A percentile compares a stretch with the other conserved stretches of the same genome.
Evolutionary conservation across 2,888 invertebrate genomes (phyloP).

Genomic region (Aplocera efformata): DNA sequence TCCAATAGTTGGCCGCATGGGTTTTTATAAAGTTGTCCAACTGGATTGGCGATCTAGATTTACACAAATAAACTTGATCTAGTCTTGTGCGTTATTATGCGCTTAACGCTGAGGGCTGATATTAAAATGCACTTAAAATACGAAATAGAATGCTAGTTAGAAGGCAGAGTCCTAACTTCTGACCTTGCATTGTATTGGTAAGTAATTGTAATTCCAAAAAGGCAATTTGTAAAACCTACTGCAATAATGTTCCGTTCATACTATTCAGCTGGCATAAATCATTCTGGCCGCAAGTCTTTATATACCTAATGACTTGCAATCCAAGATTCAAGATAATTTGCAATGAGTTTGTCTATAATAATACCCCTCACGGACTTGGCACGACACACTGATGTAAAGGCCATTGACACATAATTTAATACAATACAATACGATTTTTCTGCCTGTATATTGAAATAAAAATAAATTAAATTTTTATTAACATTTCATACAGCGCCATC

Average conservation of each 20-base stretch:
- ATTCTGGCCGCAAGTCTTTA: neutral
- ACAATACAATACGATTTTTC: too few species aligned
- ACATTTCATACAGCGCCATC: too few species aligned
- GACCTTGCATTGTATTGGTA: too few species aligned
- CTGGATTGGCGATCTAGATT: slow-evolving; percentile 38
- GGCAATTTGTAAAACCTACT: too few species aligned
- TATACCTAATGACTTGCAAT: slow-evolving; percentile 8
- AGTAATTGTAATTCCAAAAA: too few species aligned
- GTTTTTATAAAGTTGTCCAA: slow-evolving; percentile 30
- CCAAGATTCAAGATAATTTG: slow-evolving; percentile 15
- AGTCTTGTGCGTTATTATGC: slow-evolving; percentile 33
- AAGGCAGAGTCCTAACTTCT: too few species aligned
- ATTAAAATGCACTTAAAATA: slow-evolving; percentile 8
- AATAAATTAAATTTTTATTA: too few species aligned
- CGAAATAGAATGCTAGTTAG: neutral
- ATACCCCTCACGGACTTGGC: slow-evolving; percentile 34
- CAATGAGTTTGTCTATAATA: slow-evolving; percentile 27
- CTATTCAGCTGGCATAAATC: neutral
- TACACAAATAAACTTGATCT: slow-evolving; percentile 52
- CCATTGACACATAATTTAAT: slow-evolving; percentile 17
- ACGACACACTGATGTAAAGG: slow-evolving; percentile 25
- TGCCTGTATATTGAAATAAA: too few species aligned
- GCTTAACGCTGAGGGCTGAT: slow-evolving; percentile 7
- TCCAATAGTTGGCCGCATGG: slow-evolving; percentile 38
- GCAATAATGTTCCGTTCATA: too few species aligned